phyloP scores from a whole-genome alignment of 2,888 invertebrate species.

The Caenorhabditis sp. region DNA sequence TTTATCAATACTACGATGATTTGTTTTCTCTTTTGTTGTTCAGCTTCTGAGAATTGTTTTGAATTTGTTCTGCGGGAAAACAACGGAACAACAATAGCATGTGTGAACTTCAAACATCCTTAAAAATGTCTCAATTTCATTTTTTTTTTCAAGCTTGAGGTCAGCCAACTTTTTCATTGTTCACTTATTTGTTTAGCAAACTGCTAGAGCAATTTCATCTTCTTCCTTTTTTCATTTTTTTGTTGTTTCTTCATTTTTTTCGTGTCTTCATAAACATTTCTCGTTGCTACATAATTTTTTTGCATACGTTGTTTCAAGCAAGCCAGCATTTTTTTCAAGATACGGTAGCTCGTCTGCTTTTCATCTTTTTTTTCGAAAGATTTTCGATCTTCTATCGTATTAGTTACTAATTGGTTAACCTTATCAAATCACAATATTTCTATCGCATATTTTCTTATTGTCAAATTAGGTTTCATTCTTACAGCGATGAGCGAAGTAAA shows the following conservation, averaged over 20 bases:
- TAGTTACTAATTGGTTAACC: background rate
- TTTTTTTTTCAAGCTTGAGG: conserved; percentile 18
- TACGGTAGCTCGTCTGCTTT: background rate
- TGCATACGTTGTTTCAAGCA: background rate
- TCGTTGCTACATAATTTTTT: background rate
- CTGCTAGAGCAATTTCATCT: conserved; percentile 13
- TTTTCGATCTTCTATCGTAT: background rate
- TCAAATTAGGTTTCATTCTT: background rate
- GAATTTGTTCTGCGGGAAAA: no score
- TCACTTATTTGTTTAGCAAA: conserved; percentile 38
- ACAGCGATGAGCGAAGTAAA: conserved; percentile 29
- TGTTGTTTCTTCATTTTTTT: conserved; percentile 32
- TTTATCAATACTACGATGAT: background rate
- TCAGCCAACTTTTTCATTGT: conserved; percentile 37
- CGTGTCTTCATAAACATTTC: conserved; percentile 22
- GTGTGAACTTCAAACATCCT: background rate
- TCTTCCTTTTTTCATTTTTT: background rate
- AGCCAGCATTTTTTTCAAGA: no score
- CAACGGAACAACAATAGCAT: background rate
- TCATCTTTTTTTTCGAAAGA: no score
- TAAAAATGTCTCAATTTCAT: conserved; percentile 31
- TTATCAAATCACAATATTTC: background rate
- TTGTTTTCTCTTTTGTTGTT: background rate
- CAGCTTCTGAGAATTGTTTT: background rate
- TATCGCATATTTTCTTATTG: conserved; percentile 15